Evolutionary conservation across 1,140 invertebrate genomes (phyloP).

Genomic region (Choristoneura fumiferana): DNA sequence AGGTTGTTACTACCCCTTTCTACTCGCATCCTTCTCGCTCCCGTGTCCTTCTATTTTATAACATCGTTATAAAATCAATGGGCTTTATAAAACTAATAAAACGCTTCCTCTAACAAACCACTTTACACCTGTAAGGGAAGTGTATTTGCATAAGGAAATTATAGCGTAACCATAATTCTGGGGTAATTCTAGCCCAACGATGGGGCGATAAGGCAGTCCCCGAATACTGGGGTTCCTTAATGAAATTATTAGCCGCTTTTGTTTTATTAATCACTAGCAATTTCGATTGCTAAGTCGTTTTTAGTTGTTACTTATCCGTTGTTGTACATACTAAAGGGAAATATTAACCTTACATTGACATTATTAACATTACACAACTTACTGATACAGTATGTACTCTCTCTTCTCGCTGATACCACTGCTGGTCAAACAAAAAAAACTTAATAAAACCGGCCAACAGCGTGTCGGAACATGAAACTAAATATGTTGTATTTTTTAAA

Average conservation of each 20-base stretch:
- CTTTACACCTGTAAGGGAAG: conserved; percentile 30
- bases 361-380: too few species aligned
- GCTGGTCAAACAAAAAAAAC: too few species aligned
- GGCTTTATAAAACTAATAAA: not conserved
- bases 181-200: conserved; percentile 3
- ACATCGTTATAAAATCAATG: conserved; percentile 9
- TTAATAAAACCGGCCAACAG: too few species aligned
- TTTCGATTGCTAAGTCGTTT: conserved; percentile 15
- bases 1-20: too few species aligned
- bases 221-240: conserved; percentile 39
- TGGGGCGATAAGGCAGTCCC: conserved; percentile 33
- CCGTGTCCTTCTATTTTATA: too few species aligned
- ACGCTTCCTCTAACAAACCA: conserved; percentile 25
- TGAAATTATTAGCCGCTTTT: conserved; percentile 49
- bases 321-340: too few species aligned
- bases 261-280: conserved; percentile 39
- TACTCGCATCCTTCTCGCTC: too few species aligned
- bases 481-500: too few species aligned
- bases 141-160: conserved; percentile 45
- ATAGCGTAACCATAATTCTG: conserved; percentile 35
- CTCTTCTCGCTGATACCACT: too few species aligned
- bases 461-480: too few species aligned
- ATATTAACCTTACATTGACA: too few species aligned
- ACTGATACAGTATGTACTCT: too few species aligned
- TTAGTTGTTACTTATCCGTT: not conserved